A percentile compares a stretch with the other conserved stretches of the same genome.
Evolutionary conservation across 2,797 vertebrate species (phyloP).

Genomic region (Coluber constrictor): DNA sequence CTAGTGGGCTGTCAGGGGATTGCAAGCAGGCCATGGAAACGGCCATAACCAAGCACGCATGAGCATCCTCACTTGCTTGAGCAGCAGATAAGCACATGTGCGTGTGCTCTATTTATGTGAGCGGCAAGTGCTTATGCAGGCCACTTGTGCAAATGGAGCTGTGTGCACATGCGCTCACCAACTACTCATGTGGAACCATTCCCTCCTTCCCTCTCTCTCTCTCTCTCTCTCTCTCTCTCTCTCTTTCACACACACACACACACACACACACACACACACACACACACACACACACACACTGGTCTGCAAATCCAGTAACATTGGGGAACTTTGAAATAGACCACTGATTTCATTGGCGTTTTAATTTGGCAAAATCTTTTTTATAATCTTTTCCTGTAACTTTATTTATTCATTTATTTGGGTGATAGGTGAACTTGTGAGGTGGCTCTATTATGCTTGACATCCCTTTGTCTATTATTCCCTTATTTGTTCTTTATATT

Average conservation of each 20-base stretch:
- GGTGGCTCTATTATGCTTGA: neutral
- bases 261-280: too few relatives aligned
- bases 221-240: too few relatives aligned
- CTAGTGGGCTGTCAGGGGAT: neutral
- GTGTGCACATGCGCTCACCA: neutral
- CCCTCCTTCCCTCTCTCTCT: too few relatives aligned
- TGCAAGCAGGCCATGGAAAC: neutral
- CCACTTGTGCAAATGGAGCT: too few relatives aligned
- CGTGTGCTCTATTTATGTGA: neutral
- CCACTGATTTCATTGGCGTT: neutral
- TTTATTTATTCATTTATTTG: neutral
- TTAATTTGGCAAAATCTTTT: neutral
- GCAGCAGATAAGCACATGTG: neutral
- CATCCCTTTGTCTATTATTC: neutral
- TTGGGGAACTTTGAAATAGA: neutral
- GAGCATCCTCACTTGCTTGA: neutral
- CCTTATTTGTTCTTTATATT: neutral
- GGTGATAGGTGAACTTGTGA: neutral
- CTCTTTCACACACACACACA: too few relatives aligned
- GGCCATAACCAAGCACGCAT: accelerated
- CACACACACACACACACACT: too few relatives aligned
- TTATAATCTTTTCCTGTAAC: neutral
- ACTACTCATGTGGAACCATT: too few relatives aligned
- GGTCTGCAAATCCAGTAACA: accelerated
- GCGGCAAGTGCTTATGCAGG: neutral